Conservation (phyloP, 2,797 vertebrate species). For the Cossypha dichroa region DNA sequence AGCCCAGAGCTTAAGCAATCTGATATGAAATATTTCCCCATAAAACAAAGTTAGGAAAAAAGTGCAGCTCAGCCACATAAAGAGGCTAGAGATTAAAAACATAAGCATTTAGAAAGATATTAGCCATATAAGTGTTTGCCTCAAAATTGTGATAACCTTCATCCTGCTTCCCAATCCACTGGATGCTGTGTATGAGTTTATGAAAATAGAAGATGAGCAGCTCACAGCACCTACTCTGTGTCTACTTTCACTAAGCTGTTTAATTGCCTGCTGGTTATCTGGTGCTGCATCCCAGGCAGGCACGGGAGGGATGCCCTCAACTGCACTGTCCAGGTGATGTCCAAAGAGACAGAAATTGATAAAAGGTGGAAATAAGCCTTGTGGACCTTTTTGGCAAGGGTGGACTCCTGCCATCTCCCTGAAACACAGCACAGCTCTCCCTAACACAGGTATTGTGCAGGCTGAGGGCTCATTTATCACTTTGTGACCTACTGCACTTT, state of each 20-base stretch:
- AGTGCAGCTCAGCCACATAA: constrained; percentile 46
- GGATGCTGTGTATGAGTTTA: not conserved
- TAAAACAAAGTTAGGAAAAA: constrained; percentile 65
- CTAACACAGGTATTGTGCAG: fast-evolving
- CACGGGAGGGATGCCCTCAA: not conserved
- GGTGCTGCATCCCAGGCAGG: fast-evolving
- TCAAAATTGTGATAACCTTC: constrained; percentile 10
- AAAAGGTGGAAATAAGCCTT: not conserved
- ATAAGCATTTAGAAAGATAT: constrained; percentile 37
- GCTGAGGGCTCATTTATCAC: not conserved
- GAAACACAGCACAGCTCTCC: not conserved
- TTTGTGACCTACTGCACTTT: not conserved
- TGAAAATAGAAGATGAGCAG: not conserved
- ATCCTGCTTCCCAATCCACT: not conserved
- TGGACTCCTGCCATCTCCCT: fast-evolving
- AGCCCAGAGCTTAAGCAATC: constrained; percentile 70
- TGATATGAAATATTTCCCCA: constrained; percentile 72
- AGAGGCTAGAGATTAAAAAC: constrained; percentile 58
- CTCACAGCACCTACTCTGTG: not conserved
- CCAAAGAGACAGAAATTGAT: not conserved
- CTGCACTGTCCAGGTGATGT: fast-evolving
- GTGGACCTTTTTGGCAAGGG: fast-evolving
- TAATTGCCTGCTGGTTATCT: not conserved
- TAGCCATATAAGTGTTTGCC: not conserved
- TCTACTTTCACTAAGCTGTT: not conserved